Conservation (phyloP, 2,113 vertebrate species). For the Procapra przewalskii region DNA sequence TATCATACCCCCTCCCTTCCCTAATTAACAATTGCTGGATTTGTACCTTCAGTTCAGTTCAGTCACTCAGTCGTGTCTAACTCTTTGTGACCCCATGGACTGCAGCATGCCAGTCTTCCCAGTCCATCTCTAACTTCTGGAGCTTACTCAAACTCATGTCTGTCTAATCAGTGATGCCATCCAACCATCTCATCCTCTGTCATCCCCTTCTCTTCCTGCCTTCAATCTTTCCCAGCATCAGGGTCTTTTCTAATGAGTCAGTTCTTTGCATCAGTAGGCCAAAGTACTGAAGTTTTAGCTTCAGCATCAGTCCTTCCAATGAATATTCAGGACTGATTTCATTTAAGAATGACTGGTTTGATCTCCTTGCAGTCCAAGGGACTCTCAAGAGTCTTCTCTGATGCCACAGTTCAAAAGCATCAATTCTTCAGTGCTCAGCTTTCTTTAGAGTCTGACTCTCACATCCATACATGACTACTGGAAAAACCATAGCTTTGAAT, state of each 20-base stretch:
- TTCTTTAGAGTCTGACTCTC: background rate
- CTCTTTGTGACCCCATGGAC: background rate
- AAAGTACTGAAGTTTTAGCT: background rate
- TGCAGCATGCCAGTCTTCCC: background rate
- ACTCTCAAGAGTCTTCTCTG: background rate
- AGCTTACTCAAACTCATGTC: background rate
- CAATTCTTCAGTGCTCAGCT: background rate
- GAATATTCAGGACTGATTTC: background rate
- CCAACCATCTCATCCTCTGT: background rate
- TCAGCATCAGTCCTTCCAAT: background rate
- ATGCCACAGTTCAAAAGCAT: background rate
- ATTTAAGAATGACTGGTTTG: background rate
- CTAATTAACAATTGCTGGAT: background rate
- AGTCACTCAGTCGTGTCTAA: background rate
- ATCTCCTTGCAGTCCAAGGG: background rate
- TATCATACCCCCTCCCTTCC: background rate
- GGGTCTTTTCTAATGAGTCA: background rate
- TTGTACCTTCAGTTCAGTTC: background rate
- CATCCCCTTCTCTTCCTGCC: background rate
- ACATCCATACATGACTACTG: background rate
- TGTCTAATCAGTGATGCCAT: rapidly evolving
- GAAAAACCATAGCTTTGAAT: background rate
- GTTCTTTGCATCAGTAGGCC: background rate
- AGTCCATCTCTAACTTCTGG: background rate
- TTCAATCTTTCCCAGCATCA: background rate